Base-by-base conservation (phyloP, 2,113 vertebrate genomes). In the Eolophus roseicapilla region DNA sequence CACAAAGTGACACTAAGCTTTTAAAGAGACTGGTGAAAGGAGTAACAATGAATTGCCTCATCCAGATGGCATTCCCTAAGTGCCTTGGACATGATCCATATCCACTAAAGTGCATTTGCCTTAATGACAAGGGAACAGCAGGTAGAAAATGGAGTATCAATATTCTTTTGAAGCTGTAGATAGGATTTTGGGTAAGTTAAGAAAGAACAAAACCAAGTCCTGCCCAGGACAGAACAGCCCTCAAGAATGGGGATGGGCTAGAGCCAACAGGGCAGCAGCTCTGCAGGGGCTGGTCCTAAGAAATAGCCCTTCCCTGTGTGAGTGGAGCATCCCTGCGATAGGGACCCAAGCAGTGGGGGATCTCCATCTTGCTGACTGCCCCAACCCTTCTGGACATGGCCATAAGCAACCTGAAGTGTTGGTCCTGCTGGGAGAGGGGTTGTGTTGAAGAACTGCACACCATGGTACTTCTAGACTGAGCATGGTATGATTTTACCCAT, bases 361-460 rank as follows among this genome's bases (percentile, higher is more conserved):
- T 46, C 21, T 68, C 23, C n/a, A 31, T 27, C 67, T 71, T 41
- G 13, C 12, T n/a, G 64, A 18, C 46, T 77, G 35, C 24, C 41
- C 21, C 2, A 2, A 16, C 3, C 55, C 24, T 10, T 67, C 17
- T 15, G n/a, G 53, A 44, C 31, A 6, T 12, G 28, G 41, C 3
- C 28, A 50, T 35, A 46, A 77, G 59, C 69, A 27, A 47, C 27
- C 29, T 69, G 62, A 16, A n/a, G 28, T 11, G 12, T 19, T 43
- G 44, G 23, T 43, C 27, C n/a, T 81, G 29, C 37, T 53, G 19
- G n/a, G 17, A 86, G 12, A 0, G 0, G 14, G 12, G 55, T 33
- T 0, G 0, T 29, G 39, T 47, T 29, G 47, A 47, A 41, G 16
- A 46, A 17, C 7, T 14, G 37, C 59, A 33, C 13, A 18, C 18